A percentile compares a stretch with the other conserved stretches of the same genome.
Evolutionary conservation across 2,888 invertebrate species (phyloP).

Genomic region (Stenodema calcarata): DNA sequence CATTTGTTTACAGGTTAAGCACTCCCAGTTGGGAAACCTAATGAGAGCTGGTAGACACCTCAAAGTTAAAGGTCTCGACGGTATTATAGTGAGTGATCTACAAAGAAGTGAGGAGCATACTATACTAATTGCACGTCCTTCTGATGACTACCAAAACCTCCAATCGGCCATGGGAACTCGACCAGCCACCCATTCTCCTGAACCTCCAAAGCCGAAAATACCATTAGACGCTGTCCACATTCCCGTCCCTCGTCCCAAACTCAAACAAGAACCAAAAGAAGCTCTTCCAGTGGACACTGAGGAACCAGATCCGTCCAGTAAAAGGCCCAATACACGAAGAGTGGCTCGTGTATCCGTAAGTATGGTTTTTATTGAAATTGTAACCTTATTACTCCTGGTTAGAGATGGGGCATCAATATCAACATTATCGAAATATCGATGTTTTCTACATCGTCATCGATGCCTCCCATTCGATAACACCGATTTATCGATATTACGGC

Average conservation of each 20-base stretch:
- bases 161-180: background rate
- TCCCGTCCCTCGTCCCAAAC: background rate
- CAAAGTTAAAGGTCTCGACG: constrained; percentile 8
- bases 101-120: background rate
- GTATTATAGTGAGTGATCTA: background rate
- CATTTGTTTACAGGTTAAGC: background rate
- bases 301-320: no score
- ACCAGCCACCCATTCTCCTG: background rate
- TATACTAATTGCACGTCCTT: background rate
- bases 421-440: no score
- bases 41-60: background rate
- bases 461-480: no score
- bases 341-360: no score
- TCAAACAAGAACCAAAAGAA: background rate
- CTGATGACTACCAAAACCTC: background rate
- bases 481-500: no score
- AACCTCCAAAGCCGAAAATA: background rate
- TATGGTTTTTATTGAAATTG: no score
- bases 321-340: no score
- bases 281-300: no score
- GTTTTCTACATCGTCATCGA: no score
- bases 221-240: background rate
- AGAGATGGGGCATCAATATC: no score
- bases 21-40: background rate
- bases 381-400: no score